These are phyloP conservation scores for Prosopocoilus inquinatus DNA, from an alignment of 2,888 invertebrate species.

Conservation along the genomic window DNA sequence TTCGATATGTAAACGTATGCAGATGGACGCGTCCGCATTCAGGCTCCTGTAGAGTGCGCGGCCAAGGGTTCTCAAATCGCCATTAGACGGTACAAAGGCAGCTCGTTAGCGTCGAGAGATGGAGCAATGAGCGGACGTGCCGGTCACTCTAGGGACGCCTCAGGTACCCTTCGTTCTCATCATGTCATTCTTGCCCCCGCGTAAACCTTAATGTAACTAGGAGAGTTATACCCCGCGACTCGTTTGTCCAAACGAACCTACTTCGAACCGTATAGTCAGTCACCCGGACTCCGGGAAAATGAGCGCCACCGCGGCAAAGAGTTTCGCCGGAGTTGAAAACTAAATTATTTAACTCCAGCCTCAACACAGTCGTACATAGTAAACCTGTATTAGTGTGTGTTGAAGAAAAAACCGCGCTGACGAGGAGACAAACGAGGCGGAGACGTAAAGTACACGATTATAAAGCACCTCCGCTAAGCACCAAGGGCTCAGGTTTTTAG, in stretches of 20 bases:
- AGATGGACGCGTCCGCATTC: conserved; percentile 26
- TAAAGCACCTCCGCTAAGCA: conserved; percentile 22
- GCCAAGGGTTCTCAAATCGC: conserved; percentile 45
- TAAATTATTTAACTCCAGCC: conserved; percentile 38
- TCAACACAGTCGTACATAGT: conserved; percentile 46
- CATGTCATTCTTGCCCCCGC: conserved; percentile 29
- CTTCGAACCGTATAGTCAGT: background rate
- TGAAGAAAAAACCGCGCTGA: conserved; percentile 36
- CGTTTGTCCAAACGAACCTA: background rate
- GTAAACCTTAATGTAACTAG: background rate
- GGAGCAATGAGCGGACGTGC: conserved; percentile 38
- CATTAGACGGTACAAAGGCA: conserved; percentile 47
- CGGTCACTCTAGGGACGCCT: conserved; percentile 47
- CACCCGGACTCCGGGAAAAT: too few species aligned
- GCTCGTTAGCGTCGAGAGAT: conserved; percentile 46
- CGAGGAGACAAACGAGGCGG: conserved; percentile 36
- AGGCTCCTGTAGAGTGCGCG: conserved; percentile 1
- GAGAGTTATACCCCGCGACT: background rate
- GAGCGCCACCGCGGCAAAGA: conserved; percentile 4
- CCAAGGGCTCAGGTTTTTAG: conserved; percentile 46
- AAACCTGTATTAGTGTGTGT: conserved; percentile 37
- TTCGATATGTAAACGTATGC: conserved; percentile 38
- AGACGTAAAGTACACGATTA: conserved; percentile 35
- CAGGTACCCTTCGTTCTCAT: conserved; percentile 46
- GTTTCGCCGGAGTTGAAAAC: conserved; percentile 28